Evolutionary conservation across 2,113 vertebrate species (phyloP).

Genomic region (Gallinago paraguaiae): DNA sequence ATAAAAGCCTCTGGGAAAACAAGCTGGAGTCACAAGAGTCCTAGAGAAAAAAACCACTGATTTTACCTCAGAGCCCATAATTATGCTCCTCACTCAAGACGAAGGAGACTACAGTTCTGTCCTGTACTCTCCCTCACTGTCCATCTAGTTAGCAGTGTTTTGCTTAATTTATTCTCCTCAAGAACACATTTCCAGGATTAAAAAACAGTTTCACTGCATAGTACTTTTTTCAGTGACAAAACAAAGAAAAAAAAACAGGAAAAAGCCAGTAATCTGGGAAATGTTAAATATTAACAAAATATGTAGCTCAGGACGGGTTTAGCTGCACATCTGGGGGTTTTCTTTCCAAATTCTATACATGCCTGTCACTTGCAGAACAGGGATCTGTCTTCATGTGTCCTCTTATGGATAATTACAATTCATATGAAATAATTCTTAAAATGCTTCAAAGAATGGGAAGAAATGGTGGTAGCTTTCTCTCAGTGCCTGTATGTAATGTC

Average conservation of each 20-base stretch:
- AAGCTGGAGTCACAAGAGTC: not conserved
- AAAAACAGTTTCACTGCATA: not conserved
- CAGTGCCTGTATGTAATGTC: not conserved
- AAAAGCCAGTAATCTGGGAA: not conserved
- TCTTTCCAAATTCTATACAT: not conserved
- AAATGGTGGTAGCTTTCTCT: not conserved
- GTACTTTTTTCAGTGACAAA: not conserved
- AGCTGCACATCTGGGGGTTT: not conserved
- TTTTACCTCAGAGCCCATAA: not conserved
- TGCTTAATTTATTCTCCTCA: not conserved
- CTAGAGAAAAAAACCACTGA: not conserved
- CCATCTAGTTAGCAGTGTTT: not conserved
- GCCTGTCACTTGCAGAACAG: not conserved
- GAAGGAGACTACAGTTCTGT: not conserved
- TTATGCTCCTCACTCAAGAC: not conserved
- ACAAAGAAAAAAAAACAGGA: not conserved
- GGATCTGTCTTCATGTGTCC: not conserved
- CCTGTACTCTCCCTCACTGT: not conserved
- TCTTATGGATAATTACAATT: not conserved
- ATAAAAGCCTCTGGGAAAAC: not conserved
- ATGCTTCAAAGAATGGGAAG: not conserved
- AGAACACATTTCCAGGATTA: not conserved
- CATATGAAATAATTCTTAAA: not conserved
- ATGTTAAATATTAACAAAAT: not conserved
- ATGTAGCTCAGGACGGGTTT: not conserved